These are phyloP conservation scores for Drosophila sucinea DNA, from an alignment of 1,140 invertebrate species.

Conservation along the genomic window DNA sequence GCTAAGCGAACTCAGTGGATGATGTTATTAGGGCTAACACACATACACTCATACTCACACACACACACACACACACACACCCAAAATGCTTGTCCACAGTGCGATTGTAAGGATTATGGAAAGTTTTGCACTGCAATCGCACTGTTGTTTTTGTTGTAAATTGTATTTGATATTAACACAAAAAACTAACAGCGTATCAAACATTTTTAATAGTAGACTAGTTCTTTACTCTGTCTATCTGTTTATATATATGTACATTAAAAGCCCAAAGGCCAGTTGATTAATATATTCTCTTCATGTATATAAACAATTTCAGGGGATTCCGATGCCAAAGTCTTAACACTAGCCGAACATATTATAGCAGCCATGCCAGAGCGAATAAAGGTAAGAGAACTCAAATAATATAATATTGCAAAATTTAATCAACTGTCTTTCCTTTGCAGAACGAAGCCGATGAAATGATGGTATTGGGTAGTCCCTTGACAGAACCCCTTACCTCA, in stretches of 20 bases:
- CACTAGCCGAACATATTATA: slow-evolving; percentile 98
- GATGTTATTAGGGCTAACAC: slow-evolving; percentile 31
- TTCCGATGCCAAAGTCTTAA: slow-evolving; percentile 95
- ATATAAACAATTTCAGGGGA: slow-evolving; percentile 89
- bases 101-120: slow-evolving; percentile 51
- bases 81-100: slow-evolving; percentile 62
- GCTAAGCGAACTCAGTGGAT: not conserved
- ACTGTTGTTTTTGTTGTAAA: not conserved
- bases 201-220: slow-evolving; percentile 32
- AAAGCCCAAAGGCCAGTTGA: too few relatives aligned
- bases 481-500: slow-evolving; percentile 75
- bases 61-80: not conserved
- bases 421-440: not conserved
- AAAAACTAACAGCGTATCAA: slow-evolving; percentile 9
- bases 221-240: slow-evolving; percentile 51
- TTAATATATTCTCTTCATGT: not conserved
- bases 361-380: slow-evolving; percentile 98
- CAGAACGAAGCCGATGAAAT: slow-evolving; percentile 82
- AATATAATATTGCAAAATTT: not conserved
- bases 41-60: not conserved
- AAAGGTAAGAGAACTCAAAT: slow-evolving; percentile 87
- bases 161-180: slow-evolving; percentile 9
- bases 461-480: slow-evolving; percentile 84
- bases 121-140: slow-evolving; percentile 12
- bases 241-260: slow-evolving; percentile 13